phyloP scores from a whole-genome alignment of 2,888 invertebrate genomes.

The Caradrina kadenii region DNA sequence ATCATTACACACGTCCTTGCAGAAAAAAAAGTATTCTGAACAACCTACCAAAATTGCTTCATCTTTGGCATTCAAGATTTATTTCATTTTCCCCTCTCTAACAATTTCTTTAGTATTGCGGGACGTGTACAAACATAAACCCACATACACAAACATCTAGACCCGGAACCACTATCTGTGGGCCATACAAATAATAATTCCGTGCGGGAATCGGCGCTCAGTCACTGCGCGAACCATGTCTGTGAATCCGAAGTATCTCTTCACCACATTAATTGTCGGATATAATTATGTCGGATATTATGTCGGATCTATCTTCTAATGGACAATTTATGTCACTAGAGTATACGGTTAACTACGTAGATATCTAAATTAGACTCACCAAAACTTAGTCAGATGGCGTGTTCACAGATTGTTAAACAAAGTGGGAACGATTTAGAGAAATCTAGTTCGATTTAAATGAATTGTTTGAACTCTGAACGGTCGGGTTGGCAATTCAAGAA shows the following conservation, averaged over 20 bases:
- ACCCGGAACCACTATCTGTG: too few relatives aligned
- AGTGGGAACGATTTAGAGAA: constrained; percentile 42
- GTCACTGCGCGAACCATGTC: too few relatives aligned
- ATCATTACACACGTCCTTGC: too few relatives aligned
- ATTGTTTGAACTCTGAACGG: constrained; percentile 34
- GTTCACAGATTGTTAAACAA: constrained; percentile 43
- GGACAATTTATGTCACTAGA: constrained; percentile 34
- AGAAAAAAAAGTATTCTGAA: too few relatives aligned
- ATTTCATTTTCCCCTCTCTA: too few relatives aligned
- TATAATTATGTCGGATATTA: background rate
- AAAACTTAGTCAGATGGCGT: constrained; percentile 32
- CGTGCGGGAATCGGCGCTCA: too few relatives aligned
- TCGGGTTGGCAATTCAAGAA: constrained; percentile 7
- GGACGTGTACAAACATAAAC: too few relatives aligned
- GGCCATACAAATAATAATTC: too few relatives aligned
- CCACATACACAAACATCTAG: too few relatives aligned
- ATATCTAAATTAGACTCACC: constrained; percentile 25
- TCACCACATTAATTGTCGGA: constrained; percentile 12
- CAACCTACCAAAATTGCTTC: too few relatives aligned
- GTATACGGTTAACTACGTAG: constrained; percentile 3
- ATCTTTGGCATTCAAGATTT: too few relatives aligned
- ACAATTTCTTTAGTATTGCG: too few relatives aligned
- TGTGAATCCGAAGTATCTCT: background rate
- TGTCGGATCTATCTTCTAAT: constrained; percentile 27
- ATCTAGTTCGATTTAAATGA: constrained; percentile 48